Evolutionary conservation across 2,888 invertebrate genomes (phyloP), one percentile per base, ranked within the genome.

Genomic region (Papilio gigon): DNA sequence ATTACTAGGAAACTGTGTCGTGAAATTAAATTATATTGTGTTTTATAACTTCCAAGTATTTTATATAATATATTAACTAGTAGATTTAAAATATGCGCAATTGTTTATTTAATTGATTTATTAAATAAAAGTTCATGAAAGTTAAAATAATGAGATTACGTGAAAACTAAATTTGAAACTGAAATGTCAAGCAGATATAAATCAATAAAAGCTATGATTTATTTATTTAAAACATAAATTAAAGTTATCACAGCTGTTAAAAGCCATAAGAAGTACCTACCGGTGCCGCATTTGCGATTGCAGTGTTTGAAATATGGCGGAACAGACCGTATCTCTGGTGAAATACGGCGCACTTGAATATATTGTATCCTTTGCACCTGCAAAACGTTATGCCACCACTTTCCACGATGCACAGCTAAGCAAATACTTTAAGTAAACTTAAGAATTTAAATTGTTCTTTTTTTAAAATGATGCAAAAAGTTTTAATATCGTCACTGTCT

Each of bases 381-480:
- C 25, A 60, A 60, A 60, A 60, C 25, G 25, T 40, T 60, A 40
- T 40, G 60, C 40, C 35, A 22, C 60, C 14, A 25, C n/a, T 25
- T 40, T 12, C 1, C 33, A 6, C 1, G 20, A 37, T n/a, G 25
- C 25, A 20, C 1, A 40, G 20, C 14, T 40, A 25, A 22, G n/a
- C n/a, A 25, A 22, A 40, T 40, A 60, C 9, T 60, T 62, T 50
- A 56, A n/a, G 42, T 22, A 69, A 72, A 67, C 70, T 61, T 70
- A 74, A 75, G 75, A 74, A 76, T 78, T 79, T 74, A 64, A 17
- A n/a, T n/a, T 27, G 14, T 25, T 25, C 14, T 53, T 27, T 56
- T 30, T 17, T 56, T n/a, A 17, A 56, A n/a, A 30, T n/a, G 22
- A 17, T 27, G n/a, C 53, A 53, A 53, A 27, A 30, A n/a, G 14